Conservation (phyloP, 2,888 invertebrate species). For the Nineta flava region DNA sequence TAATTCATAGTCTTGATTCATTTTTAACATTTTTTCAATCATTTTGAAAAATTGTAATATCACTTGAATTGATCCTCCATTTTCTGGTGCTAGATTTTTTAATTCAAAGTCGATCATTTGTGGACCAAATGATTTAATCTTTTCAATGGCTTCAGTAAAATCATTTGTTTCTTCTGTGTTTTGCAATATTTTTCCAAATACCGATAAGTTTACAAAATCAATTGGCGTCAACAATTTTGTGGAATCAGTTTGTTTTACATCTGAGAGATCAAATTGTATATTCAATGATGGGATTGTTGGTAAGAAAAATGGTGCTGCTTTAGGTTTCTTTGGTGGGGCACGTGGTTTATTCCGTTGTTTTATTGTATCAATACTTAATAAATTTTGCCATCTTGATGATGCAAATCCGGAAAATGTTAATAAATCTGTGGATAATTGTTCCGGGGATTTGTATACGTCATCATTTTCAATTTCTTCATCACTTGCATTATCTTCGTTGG, state of each 20-base stretch:
- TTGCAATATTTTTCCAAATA: conserved; percentile 48
- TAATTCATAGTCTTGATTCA: conserved; percentile 74
- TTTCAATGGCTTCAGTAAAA: conserved; percentile 40
- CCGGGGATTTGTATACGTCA: conserved; percentile 51
- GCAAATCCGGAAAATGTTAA: conserved; percentile 76
- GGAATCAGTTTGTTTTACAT: conserved; percentile 25
- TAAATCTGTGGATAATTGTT: conserved; percentile 58
- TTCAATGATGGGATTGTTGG: conserved; percentile 77
- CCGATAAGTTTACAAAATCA: conserved; percentile 46
- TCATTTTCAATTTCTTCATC: conserved; percentile 26
- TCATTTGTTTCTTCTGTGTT: conserved; percentile 31
- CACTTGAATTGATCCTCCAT: conserved; percentile 50
- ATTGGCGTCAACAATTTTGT: conserved; percentile 40
- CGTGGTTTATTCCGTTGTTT: conserved; percentile 82
- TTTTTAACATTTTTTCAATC: conserved; percentile 50
- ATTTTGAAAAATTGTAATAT: conserved; percentile 67
- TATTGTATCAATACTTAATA: conserved; percentile 72
- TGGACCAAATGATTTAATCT: conserved; percentile 56
- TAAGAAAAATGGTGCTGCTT: conserved; percentile 89
- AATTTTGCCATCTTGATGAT: conserved; percentile 81
- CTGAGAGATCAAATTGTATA: conserved; percentile 59
- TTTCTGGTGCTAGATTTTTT: conserved; percentile 56
- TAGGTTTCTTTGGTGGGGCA: conserved; percentile 62
- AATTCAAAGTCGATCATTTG: conserved; percentile 80
- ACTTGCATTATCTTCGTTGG: conserved; percentile 19